Conservation (phyloP, 2,888 invertebrate species). For the Papilio elwesi region DNA sequence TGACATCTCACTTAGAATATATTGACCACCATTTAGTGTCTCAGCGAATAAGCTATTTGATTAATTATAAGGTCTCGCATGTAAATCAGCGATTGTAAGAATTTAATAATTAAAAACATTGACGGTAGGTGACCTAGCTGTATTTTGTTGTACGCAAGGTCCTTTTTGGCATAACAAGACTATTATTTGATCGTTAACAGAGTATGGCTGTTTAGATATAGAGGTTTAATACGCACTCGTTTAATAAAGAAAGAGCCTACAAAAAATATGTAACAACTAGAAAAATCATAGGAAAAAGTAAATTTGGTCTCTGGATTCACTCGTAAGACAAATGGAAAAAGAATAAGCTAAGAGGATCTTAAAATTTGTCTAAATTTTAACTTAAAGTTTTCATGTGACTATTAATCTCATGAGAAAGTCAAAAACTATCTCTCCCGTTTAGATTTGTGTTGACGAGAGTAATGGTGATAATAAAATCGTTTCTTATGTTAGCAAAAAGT, state of each 20-base stretch:
- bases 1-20: conserved; percentile 11
- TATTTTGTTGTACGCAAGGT: conserved; percentile 16
- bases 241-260: neutral
- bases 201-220: neutral
- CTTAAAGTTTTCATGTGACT: neutral
- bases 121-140: conserved; percentile 20
- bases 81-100: neutral
- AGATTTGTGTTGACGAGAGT: neutral
- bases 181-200: neutral
- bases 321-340: too few species aligned
- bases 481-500: neutral
- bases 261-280: neutral
- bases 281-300: neutral
- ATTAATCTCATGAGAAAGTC: neutral
- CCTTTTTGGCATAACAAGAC: conserved; percentile 27
- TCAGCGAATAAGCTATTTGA: neutral
- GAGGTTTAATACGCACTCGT: too few species aligned
- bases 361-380: too few species aligned
- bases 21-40: conserved; percentile 20
- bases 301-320: neutral
- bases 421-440: neutral
- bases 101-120: conserved; percentile 11
- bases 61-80: neutral
- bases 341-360: too few species aligned
- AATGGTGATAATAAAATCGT: neutral